Conservation (phyloP, 2,113 vertebrate genomes). For the Grus americana region DNA sequence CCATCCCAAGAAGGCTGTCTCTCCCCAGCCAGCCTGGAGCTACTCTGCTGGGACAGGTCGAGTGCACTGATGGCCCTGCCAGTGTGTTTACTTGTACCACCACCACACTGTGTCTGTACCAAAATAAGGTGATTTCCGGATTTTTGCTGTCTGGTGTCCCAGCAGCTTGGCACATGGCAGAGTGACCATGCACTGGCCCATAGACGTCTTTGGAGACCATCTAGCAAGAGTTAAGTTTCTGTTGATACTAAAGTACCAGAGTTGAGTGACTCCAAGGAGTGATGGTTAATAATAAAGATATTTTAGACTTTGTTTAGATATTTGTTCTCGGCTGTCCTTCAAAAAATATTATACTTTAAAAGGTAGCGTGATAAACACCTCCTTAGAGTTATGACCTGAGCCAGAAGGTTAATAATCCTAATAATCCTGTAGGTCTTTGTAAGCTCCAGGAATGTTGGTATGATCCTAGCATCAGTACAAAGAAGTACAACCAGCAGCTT, state of each 20-base stretch:
- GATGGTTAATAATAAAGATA: not conserved
- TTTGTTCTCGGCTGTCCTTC: not conserved
- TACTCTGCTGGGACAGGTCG: not conserved
- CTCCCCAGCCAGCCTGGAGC: not conserved
- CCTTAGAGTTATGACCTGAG: not conserved
- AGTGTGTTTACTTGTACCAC: not conserved
- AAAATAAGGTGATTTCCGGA: not conserved
- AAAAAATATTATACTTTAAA: not conserved
- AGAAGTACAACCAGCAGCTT: not conserved
- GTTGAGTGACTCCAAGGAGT: not conserved
- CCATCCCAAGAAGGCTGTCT: no score
- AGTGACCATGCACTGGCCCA: not conserved
- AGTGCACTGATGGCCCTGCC: not conserved
- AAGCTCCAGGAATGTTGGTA: not conserved
- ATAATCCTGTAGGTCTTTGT: not conserved
- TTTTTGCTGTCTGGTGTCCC: not conserved
- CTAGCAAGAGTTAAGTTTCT: not conserved
- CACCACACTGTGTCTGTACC: not conserved
- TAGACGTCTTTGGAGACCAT: not conserved
- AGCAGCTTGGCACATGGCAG: not conserved
- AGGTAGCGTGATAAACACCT: not conserved
- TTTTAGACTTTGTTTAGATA: not conserved
- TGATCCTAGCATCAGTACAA: not conserved
- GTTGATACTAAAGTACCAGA: not conserved
- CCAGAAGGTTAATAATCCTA: not conserved